These are phyloP conservation scores for Stichodactyla helianthus DNA, from an alignment of 64 coral and sea anemone genomes.

Conservation along the genomic window DNA sequence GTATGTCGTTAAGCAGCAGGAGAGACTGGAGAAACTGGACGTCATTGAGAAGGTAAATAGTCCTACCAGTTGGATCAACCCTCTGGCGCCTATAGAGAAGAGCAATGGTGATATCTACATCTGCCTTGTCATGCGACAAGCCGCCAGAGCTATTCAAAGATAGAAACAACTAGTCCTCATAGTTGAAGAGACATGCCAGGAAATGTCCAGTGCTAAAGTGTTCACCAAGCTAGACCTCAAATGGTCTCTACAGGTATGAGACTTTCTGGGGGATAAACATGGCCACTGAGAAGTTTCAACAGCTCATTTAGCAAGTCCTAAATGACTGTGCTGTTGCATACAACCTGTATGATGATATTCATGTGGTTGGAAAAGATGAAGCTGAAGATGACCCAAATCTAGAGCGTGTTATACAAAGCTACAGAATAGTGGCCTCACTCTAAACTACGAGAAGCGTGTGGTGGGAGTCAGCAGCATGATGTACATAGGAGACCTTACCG, in stretches of 20 bases:
- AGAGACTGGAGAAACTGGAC: conserved; percentile 8
- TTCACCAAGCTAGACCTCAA: conserved; percentile 47
- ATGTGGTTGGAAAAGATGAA: conserved; percentile 9
- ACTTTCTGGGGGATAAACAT: conserved; percentile 29
- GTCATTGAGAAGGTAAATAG: conserved; percentile 25
- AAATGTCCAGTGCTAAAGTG: background rate
- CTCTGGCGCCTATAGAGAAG: conserved; percentile 15
- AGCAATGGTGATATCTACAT: conserved; percentile 2
- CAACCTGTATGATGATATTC: conserved; percentile 24
- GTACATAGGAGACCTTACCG: conserved; percentile 13
- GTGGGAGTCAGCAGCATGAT: conserved; percentile 15
- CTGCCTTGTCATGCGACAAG: conserved; percentile 26
- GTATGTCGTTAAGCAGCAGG: conserved; percentile 2
- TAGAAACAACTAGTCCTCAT: background rate
- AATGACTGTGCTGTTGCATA: conserved; percentile 12
- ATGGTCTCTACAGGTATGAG: conserved; percentile 18
- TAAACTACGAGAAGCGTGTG: conserved; percentile 38
- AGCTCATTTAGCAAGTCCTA: conserved; percentile 43
- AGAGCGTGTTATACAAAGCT: conserved; percentile 20
- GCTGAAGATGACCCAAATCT: conserved; percentile 31
- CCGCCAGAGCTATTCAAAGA: background rate
- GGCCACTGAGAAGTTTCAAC: conserved; percentile 40
- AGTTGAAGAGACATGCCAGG: conserved; percentile 28
- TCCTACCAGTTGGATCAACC: conserved; percentile 5
- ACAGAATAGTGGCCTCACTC: conserved; percentile 10